Base-by-base conservation (phyloP, 2,113 vertebrate species). In the Plestiodon gilberti region DNA sequence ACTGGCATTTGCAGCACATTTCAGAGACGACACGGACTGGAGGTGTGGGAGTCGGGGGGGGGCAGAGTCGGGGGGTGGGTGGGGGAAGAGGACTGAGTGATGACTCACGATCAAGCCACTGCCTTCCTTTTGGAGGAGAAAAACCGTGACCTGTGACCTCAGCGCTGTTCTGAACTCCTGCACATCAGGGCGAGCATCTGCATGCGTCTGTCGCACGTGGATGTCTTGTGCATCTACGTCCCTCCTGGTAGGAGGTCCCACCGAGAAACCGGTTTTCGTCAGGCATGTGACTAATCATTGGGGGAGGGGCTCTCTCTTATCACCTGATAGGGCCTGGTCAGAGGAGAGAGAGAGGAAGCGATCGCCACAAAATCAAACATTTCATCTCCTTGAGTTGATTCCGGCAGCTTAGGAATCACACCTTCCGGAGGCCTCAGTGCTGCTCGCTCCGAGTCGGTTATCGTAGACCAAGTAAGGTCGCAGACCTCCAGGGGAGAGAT, bases 61-160 rank as follows among this genome's bases (percentile, higher is more conserved):
- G 55, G 10, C 55, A 17, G 55, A 0, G 62, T 55, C 7, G 22
- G 59, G 59, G 43, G 70, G 10, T 10, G 43, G 23, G 23, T 2
- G 3, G 30, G 13, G 22, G n/a, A 35, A 8, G 84, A 18, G 22
- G 28, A 38, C 83, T 59, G 4, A 43, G 15, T 4, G 14, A 82
- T 73, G 86, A 23, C 59, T 35, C 84, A 78, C 70, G 81, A 78
- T 48, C 23, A 38, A 90, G 91, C 92, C 71, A 87, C 57, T 35
- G 86, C 88, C 83, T 85, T 89, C 93, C 95, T 87, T 48, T 22
- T 0, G 0, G 57, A 88, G 94, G 89, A 93, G 91, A 90, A 88
- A 67, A 90, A 48, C 43, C 88, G 52, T 90, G 91, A 93, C 78
- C 89, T 88, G 82, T 95, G 86, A 93, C 94, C 95, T 96, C 92